These are phyloP conservation scores for Uria aalge DNA, from an alignment of 2,113 vertebrate genomes.

Conservation along the genomic window DNA sequence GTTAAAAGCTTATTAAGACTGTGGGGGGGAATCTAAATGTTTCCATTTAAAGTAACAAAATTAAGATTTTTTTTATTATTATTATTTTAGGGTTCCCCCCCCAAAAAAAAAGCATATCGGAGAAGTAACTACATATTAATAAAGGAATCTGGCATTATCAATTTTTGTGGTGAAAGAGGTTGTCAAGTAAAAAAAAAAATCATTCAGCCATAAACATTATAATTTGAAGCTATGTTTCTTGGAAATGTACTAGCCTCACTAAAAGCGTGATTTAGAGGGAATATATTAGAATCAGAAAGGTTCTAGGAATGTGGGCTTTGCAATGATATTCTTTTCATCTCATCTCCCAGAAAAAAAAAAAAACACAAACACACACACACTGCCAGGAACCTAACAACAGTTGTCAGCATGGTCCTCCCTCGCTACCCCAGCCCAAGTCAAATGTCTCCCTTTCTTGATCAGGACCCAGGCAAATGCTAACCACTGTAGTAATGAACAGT, in stretches of 20 bases:
- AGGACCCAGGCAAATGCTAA: neutral
- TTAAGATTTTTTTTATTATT: neutral
- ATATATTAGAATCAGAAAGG: neutral
- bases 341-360: neutral
- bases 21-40: neutral
- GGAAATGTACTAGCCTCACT: neutral
- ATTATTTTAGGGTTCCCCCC: fast-evolving
- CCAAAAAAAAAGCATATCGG: neutral
- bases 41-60: neutral
- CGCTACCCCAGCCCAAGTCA: too few species aligned
- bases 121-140: neutral
- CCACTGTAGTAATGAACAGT: neutral
- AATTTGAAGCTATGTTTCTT: neutral
- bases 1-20: neutral
- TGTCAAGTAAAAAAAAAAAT: neutral
- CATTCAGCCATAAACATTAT: neutral
- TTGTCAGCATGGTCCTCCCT: neutral
- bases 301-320: neutral
- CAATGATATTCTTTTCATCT: neutral
- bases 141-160: neutral
- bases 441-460: neutral
- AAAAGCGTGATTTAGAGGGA: neutral
- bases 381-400: neutral
- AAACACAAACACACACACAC: too few species aligned
- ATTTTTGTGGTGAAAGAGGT: neutral